These are phyloP conservation scores for Petrocephalus zakoni DNA, from an alignment of 2,113 vertebrate genomes.

Conservation along the genomic window DNA sequence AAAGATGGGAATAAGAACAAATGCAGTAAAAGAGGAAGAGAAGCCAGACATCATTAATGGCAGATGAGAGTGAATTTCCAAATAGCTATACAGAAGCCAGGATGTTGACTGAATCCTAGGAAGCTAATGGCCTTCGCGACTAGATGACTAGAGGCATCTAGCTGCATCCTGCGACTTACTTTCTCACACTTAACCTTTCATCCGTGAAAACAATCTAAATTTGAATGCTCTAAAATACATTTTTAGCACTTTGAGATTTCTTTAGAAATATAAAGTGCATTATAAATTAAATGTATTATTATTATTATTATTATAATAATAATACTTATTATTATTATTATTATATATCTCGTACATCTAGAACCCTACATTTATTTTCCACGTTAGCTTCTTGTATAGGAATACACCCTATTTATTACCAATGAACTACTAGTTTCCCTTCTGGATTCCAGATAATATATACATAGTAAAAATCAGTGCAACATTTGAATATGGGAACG, in stretches of 20 bases:
- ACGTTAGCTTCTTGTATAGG: not conserved
- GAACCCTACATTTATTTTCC: not conserved
- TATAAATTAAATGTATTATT: too few species aligned
- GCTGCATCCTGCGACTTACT: not conserved
- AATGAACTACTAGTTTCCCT: not conserved
- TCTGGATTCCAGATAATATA: not conserved
- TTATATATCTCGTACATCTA: not conserved
- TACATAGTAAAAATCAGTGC: not conserved
- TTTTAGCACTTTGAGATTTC: too few species aligned
- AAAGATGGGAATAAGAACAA: not conserved
- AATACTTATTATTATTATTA: too few species aligned
- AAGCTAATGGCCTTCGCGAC: not conserved
- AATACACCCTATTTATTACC: not conserved
- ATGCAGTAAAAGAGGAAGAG: not conserved
- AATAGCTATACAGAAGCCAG: not conserved
- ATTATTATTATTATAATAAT: too few species aligned
- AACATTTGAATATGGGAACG: not conserved
- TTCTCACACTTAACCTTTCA: not conserved
- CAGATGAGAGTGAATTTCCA: not conserved
- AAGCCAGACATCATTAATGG: not conserved
- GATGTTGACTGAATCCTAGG: not conserved
- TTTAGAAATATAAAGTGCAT: too few species aligned
- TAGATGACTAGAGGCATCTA: not conserved
- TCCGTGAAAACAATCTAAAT: not conserved
- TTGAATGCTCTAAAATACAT: not conserved